Evolutionary conservation across 35 echinoderm and acorn worm genomes (phyloP), one percentile per base, ranked within the genome.

Genomic region (Patiria miniata): DNA sequence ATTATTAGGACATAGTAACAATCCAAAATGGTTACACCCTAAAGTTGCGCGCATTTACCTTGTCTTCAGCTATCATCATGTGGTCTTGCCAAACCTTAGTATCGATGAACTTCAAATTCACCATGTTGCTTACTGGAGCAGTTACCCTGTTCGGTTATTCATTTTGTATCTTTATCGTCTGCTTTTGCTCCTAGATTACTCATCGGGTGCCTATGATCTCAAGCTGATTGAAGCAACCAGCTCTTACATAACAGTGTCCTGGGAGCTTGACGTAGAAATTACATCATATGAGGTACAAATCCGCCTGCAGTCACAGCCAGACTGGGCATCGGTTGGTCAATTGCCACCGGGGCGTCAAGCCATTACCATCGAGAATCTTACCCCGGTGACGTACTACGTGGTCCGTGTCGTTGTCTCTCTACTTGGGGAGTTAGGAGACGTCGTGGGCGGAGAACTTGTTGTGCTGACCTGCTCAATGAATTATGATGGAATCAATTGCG

Each of bases 401-500:
- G 85, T 87, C 1, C 52, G 85, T 28, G 85, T 87, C 6, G 39
- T 87, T 19, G 39, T 87, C 0, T 79, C 34, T 2, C 40, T 69
- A 7, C 22, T 28, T 14, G 65, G 65, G 26, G 85, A 87, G 5
- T 39, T 18, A 18, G 44, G 39, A 4, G 39, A 32, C 40, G 51
- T 77, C 19, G 21, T 21, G 8, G 78, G 85, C 15, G 85, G 37
- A 53, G 76, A 78, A 19, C 38, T 87, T 7, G 44, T 38, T 39
- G 52, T 87, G 85, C 52, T 78, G 44, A 87, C 85, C 14, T 87
- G 85, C 30, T 18, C 34, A 4, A 29, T 19, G 21, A 53, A 60
- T 14, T 90, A 40, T 18, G 32, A 61, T 52, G 87, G 87, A 37
- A 30, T 90, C 22, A 83, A 90, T 58, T 90, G 87, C 68, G 52